Evolutionary conservation across 2,113 vertebrate genomes (phyloP), one percentile per base, ranked within the genome.

Genomic region (Burhinus bistriatus): DNA sequence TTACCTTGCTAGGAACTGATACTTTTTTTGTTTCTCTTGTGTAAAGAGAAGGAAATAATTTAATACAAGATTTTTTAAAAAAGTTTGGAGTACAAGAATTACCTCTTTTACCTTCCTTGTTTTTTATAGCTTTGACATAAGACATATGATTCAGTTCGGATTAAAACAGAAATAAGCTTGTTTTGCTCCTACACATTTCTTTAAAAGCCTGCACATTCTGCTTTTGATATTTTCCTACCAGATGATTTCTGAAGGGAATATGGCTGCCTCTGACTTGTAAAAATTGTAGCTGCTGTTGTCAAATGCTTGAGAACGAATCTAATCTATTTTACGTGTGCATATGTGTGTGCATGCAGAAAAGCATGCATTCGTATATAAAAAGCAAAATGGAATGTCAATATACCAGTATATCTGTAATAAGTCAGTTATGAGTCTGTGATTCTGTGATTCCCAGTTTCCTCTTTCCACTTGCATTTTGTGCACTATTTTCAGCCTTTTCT

Each of bases 131-230:
- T 94, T 85, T 85, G 93, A 92, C 95, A 95, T 42, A 90, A 96
- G 93, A 83, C 93, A 94, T 96, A 96, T 83, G 89, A 96, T 95
- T 87, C 94, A 93, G 75, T 93, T 87, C 95, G 73, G 84, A 93
- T 90, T 95, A 94, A 52, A 95, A 55, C 94, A 95, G 94, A 95
- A 95, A 95, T 95, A 89, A 83, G 87, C 79, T 91, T 65, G 9
- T 77, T 96, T 94, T 49, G 72, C 91, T 97, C 94, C 94, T 89
- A 95, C 84, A 90, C 81, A 87, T 84, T 96, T 90, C 85, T 64
- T 90, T 86, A 85, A 89, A 87, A 91, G 76, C 72, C 87, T 87
- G 61, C 26, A 65, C 58, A 70, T 95, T 93, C 66, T 65, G 22
- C 72, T 71, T 96, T 69, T 91, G 61, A 82, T 55, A 81, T 91